Evolutionary conservation across 2,797 vertebrate genomes (phyloP).

Genomic region (Gallirallus australis): DNA sequence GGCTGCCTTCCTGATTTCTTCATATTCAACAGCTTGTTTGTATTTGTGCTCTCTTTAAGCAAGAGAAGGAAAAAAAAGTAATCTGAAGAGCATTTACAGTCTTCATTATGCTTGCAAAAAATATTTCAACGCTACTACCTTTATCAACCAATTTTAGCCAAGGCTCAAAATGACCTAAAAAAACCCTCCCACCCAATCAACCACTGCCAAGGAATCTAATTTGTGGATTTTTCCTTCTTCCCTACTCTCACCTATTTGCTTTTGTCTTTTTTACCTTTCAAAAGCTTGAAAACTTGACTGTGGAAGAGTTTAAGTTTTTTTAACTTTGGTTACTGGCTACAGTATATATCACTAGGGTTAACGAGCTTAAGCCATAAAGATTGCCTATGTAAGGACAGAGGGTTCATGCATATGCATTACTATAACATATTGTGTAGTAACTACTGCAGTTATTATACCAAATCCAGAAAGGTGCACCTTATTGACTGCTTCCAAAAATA

Average conservation of each 20-base stretch:
- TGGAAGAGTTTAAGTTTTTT: conserved; percentile 5
- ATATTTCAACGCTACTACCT: not conserved
- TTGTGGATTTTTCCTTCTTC: not conserved
- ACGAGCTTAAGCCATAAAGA: not conserved
- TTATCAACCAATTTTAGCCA: not conserved
- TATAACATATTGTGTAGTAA: not conserved
- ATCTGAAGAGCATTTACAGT: not conserved
- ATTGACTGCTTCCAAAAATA: not conserved
- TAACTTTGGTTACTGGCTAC: not conserved
- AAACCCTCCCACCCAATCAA: not conserved
- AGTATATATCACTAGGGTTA: not conserved
- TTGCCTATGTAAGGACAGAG: not conserved
- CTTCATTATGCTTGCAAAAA: not conserved
- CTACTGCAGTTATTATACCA: not conserved
- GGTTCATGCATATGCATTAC: not conserved
- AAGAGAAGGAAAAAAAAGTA: not conserved
- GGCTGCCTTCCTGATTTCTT: conserved; percentile 15
- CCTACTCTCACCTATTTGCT: not conserved
- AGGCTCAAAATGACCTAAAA: not conserved
- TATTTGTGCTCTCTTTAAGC: conserved; percentile 3
- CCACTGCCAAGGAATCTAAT: not conserved
- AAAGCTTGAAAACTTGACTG: not conserved
- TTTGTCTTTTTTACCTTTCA: not conserved
- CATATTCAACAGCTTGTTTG: conserved; percentile 25
- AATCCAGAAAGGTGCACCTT: not conserved